Evolutionary conservation across 2,113 vertebrate species (phyloP).

Genomic region (Sebastes fasciatus): DNA sequence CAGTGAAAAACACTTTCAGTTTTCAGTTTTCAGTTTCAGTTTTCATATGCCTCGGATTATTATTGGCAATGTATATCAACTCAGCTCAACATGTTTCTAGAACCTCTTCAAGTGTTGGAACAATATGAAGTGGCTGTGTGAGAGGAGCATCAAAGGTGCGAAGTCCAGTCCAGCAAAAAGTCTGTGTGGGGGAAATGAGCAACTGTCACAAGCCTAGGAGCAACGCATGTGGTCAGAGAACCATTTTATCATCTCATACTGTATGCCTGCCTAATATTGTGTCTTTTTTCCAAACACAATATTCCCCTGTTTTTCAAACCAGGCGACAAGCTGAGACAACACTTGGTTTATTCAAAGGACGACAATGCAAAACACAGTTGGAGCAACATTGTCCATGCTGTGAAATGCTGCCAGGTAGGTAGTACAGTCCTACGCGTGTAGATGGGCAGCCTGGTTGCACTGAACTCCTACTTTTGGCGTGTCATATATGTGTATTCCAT

Average conservation of each 20-base stretch:
- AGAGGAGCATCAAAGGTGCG: background rate
- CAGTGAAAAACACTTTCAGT: background rate
- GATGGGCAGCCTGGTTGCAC: too few relatives aligned
- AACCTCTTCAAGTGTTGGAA: background rate
- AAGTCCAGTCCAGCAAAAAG: background rate
- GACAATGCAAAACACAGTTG: constrained; percentile 10
- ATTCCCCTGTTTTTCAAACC: constrained; percentile 10
- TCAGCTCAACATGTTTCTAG: constrained; percentile 5
- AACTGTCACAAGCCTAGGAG: constrained; percentile 24
- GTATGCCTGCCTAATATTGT: too few relatives aligned
- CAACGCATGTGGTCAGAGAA: constrained; percentile 16
- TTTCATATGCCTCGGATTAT: background rate
- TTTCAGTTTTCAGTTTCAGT: background rate
- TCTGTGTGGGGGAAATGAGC: background rate
- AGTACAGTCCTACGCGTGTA: background rate
- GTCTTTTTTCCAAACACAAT: background rate
- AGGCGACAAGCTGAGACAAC: constrained; percentile 11
- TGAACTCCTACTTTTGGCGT: too few relatives aligned
- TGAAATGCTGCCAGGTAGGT: constrained; percentile 13
- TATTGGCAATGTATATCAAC: background rate
- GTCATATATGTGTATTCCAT: too few relatives aligned
- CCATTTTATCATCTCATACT: constrained; percentile 10
- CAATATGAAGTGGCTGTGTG: background rate
- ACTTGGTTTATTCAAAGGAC: background rate
- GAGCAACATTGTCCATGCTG: background rate